Base-by-base conservation (phyloP, 2,888 invertebrate species). In the Stenolophus ochropezus region DNA sequence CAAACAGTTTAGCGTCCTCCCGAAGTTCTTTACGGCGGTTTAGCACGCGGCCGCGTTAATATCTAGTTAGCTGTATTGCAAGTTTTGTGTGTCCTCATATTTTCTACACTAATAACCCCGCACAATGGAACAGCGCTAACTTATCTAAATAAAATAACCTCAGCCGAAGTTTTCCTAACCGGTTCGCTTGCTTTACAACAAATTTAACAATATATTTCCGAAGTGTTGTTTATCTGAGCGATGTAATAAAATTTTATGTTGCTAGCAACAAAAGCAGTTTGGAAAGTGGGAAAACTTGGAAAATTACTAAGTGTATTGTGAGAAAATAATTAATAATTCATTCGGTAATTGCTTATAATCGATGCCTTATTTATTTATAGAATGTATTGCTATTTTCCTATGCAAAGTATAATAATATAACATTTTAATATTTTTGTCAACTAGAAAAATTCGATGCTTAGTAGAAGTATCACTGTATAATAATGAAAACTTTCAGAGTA, bases 31-130 rank as follows among this genome's bases (percentile, higher is more conserved):
- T 23, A 73, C 51, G 49, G 51, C 73, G 49, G 21, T 11, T 73
- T 73, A 14, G 51, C 73, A 73, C 73, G 73, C 73, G 73, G 47
- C 14, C 23, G 42, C 42, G 47, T 20, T 73, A 73, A 53, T 75
- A 14, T 51, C 51, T 56, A 53, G 25, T 75, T 75, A 75, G 53
- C 49, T 74, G 51, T 74, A 49, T 23, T 49, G 74, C 49, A 74
- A 47, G 11, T 73, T 49, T 73, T 73, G 73, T 73, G 49, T 73
- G 51, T 53, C 75, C 27, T 53, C 75, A 75, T 75, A 75, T 75
- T 75, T 75, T 75, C 75, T 75, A 75, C 75, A 53, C 75, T 75
- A 75, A 75, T 75, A 75, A 75, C 75, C 25, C 16, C 53, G 25
- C 53, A 75, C 75, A 75, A 75, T 75, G 51, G 75, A 25, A 25